Base-by-base conservation (phyloP, 1,140 invertebrate species). In the Drosophila watanabei region DNA sequence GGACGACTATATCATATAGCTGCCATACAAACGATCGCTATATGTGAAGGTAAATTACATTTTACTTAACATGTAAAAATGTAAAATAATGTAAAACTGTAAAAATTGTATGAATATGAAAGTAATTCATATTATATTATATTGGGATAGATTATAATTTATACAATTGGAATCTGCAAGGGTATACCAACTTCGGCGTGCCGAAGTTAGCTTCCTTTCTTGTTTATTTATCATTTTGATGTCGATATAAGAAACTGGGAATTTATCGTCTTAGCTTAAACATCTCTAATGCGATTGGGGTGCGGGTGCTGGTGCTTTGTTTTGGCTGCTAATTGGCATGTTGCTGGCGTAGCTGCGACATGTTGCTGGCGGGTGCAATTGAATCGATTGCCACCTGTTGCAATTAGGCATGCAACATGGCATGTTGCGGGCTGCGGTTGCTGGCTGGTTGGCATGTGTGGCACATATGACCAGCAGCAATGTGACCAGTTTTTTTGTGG, bases 331-430 rank as follows among this genome's bases (percentile, higher is more conserved):
- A 70, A 79, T 64, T 72, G 60, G 60, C 77, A 79, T 79, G 76
- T 79, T 79, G 64, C 64, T 79, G 58, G 57, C 39, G 43, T 48
- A 59, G 58, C 76, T 60, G 62, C 70, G 37, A 72, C 70, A 73
- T 71, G 41, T 65, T 68, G 65, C 75, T 52, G 61, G 49, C 65
- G 75, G 63, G 61, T 76, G 71, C 70, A 75, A 51, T 62, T 57
- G 71, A 57, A 39, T 59, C 75, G 75, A 77, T 90, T 90, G 86
- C 86, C 86, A 90, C 86, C 86, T 90, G 86, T 90, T 90, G 86
- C 87, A 90, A 90, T 90, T 90, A 90, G 82, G 86, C 82, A 91
- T 90, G 86, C 86, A 89, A 90, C 87, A 91, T 86, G 82, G 68
- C 86, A 82, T 89, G 86, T 86, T 89, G 85, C 75, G 78, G 85